Evolutionary conservation across 2,888 invertebrate species (phyloP).

Genomic region (Branchipolynoe longqiensis): DNA sequence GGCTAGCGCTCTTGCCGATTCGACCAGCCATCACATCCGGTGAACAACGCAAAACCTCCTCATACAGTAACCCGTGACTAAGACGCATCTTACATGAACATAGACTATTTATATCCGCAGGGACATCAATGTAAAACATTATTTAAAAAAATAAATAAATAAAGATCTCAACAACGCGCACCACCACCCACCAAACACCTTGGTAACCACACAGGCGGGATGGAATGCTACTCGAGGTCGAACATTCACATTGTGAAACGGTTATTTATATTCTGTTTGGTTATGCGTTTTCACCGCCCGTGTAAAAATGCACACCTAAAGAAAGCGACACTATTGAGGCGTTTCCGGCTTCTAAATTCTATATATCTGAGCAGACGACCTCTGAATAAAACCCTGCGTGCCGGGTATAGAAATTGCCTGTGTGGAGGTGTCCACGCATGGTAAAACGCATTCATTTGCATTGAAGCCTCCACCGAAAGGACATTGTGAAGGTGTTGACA

Average conservation of each 20-base stretch:
- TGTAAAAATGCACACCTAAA: slow-evolving; percentile 2
- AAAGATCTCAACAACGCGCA: too few species aligned
- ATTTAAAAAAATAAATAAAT: too few species aligned
- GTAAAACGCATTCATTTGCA: slow-evolving; percentile 43
- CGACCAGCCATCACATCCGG: too few species aligned
- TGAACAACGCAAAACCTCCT: too few species aligned
- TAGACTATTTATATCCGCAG: too few species aligned
- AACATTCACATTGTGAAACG: neutral
- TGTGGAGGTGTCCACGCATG: neutral
- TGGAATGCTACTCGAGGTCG: neutral
- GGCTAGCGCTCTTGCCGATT: too few species aligned
- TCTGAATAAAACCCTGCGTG: neutral
- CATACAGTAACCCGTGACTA: too few species aligned
- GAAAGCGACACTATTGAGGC: neutral
- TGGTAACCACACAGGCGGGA: neutral
- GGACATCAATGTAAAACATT: too few species aligned
- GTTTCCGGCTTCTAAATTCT: slow-evolving; percentile 19
- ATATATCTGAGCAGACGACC: neutral
- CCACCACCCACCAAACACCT: slow-evolving; percentile 3
- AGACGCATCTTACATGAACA: too few species aligned
- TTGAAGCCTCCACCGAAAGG: slow-evolving; percentile 12
- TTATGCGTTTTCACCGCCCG: neutral
- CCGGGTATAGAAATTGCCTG: neutral
- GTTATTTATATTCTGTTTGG: neutral
- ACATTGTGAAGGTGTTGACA: slow-evolving; percentile 21